Base-by-base conservation (phyloP, 2,888 invertebrate genomes). In the Rhagium mordax region DNA sequence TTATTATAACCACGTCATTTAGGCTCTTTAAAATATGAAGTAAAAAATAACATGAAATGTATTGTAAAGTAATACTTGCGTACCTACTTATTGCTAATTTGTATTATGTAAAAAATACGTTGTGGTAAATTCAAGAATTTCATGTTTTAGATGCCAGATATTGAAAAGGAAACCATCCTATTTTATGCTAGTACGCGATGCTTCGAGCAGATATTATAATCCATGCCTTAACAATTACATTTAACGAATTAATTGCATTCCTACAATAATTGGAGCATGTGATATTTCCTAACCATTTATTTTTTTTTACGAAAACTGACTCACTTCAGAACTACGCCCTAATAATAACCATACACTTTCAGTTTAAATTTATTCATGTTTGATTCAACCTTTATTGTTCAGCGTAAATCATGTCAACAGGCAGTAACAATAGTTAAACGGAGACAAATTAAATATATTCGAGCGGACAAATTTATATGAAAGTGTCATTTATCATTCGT, bases 401-500 rank as follows among this genome's bases (percentile, higher is more conserved):
- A 13, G 53, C 33, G 33, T 65, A 53, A 65, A 53, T 65, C 53
- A 65, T 41, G 65, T 53, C 53, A 33, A 51, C 64, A 15, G 29
- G 18, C 33, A 53, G 16, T 33, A 65, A 53, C 53, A 53, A 65
- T 65, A 53, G 65, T 3, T 53, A 27, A 27, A 65, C 41, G 55
- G 55, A 33, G 65, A 65, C 65, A 65, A 53, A 65, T 65, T 65
- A 65, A 33, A 27, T 53, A 33, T 53, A 65, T 10, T 29, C 6
- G 8, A 15, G 21, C 49, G 18, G 65, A 65, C 65, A 65, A 55
- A 65, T 65, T 65, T 65, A 65, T 65, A 53, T 20, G 15, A 53
- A 33, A 65, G 27, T 49, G 64, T 49, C 49, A 18, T 64, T 64
- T 51, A 49, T 64, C 27, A 64, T 64, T 27, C 16, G 16, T 64